Percentiles rank a stretch among this genome's conserved stretches.
These are phyloP conservation scores for Leptinotarsa undecemlineata DNA, from an alignment of 1,140 invertebrate genomes.

Conservation along the genomic window DNA sequence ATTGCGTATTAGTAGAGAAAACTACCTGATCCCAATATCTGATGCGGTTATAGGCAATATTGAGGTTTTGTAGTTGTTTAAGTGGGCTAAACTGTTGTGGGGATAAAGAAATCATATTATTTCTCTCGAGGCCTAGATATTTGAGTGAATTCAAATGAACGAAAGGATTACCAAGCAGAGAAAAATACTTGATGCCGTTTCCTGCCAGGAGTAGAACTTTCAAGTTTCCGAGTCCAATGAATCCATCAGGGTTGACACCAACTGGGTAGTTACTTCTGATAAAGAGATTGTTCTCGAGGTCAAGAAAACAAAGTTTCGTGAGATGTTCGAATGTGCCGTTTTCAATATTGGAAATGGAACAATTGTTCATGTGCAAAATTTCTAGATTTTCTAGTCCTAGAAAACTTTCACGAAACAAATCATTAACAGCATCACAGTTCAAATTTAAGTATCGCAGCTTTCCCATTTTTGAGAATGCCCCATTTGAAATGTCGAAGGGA, in stretches of 20 bases:
- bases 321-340: constrained; percentile 55
- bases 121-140: constrained; percentile 58
- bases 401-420: constrained; percentile 57
- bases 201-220: constrained; percentile 58
- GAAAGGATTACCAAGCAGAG: constrained; percentile 56
- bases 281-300: constrained; percentile 60
- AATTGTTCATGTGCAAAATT: constrained; percentile 59
- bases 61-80: constrained; percentile 55
- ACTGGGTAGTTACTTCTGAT: constrained; percentile 40
- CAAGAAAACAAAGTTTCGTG: constrained; percentile 56
- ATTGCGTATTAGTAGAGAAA: constrained; percentile 53
- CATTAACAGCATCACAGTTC: constrained; percentile 58
- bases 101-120: constrained; percentile 56
- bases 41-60: constrained; percentile 59
- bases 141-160: constrained; percentile 58
- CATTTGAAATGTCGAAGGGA: constrained; percentile 56
- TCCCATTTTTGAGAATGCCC: constrained; percentile 46
- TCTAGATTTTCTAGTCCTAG: constrained; percentile 56
- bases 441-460: constrained; percentile 48
- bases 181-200: constrained; percentile 57
- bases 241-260: constrained; percentile 54
- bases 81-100: constrained; percentile 55
- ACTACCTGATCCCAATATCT: constrained; percentile 58
- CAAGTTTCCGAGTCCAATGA: constrained; percentile 57
- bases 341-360: constrained; percentile 58